Base-by-base conservation (phyloP, 2,113 vertebrate genomes). In the Orthonyx spaldingii region DNA sequence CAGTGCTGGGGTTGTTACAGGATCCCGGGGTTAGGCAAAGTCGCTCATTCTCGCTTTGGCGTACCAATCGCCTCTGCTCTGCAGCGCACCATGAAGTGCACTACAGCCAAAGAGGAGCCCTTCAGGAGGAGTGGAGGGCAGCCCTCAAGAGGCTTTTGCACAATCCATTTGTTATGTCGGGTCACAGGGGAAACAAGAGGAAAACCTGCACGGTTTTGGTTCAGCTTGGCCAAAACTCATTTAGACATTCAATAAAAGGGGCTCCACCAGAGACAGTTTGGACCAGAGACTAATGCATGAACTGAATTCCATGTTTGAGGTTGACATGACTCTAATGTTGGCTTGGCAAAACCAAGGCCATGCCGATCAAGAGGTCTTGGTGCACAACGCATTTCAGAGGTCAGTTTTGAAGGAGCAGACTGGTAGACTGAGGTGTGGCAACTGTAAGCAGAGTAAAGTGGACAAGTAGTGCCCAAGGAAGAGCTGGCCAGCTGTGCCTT, bases 1-100 rank as follows among this genome's bases (percentile, higher is more conserved):
- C 80, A 93, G 42, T 33, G 59, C 85, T 2, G 7, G 70, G 93
- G 79, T 90, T 87, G 64, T 94, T 94, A 94, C 47, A 90, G 93
- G 84, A 92, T 74, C 79, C 89, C 6, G 0, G 65, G 70, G 42
- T 61, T 68, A 91, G 93, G 69, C 47, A 68, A 89, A 96, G 69
- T 60, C 56, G 9, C 64, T 91, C 77, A 27, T 87, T 87, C 85
- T 84, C 69, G 13, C 78, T 90, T 32, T 41, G 69, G 42, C 7
- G 5, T 11, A n/a, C 79, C 83, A 66, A 86, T 76, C 2, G 2
- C 76, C 52, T 77, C 84, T 80, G 88, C 84, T 80, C 80, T 3
- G 0, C 71, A 35, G 55, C 4, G 1, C 69, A 46, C 42, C 0
- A 0, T 49, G 77, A 72, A 83, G 78, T 32, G 50, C 42, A 30